Conservation (phyloP, 2,888 invertebrate species). For the Chymomyza fuscimana region DNA sequence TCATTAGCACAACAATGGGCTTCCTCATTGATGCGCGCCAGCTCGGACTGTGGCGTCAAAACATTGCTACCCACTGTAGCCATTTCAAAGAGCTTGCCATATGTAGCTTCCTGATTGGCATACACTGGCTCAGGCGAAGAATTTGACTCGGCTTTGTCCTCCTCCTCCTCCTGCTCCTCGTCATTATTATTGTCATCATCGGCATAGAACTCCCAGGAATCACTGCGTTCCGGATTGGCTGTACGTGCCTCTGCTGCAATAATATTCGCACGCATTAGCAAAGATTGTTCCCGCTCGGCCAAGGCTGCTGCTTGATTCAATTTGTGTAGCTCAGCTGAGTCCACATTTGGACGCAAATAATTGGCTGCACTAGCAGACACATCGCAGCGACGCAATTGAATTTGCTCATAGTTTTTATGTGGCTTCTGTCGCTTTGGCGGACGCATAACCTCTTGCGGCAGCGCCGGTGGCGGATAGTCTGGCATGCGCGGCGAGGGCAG, state of each 20-base stretch:
- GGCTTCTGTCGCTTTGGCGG: slow-evolving; percentile 73
- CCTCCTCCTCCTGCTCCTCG: background rate
- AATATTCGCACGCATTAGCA: slow-evolving; percentile 64
- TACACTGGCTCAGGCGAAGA: slow-evolving; percentile 78
- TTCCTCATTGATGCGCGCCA: slow-evolving; percentile 54
- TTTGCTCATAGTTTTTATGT: slow-evolving; percentile 74
- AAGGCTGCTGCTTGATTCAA: slow-evolving; percentile 61
- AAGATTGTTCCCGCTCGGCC: slow-evolving; percentile 68
- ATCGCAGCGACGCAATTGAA: slow-evolving; percentile 62
- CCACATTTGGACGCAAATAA: slow-evolving; percentile 58
- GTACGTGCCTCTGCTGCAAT: slow-evolving; percentile 63
- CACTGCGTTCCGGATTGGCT: slow-evolving; percentile 77
- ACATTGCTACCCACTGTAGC: slow-evolving; percentile 70
- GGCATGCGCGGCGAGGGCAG: slow-evolving; percentile 75
- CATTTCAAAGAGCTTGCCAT: slow-evolving; percentile 78
- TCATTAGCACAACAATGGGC: background rate
- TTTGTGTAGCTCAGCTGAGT: slow-evolving; percentile 72
- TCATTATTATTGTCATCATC: slow-evolving; percentile 55
- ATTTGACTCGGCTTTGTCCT: slow-evolving; percentile 27
- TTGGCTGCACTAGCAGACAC: slow-evolving; percentile 7
- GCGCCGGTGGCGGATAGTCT: slow-evolving; percentile 75
- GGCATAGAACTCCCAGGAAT: slow-evolving; percentile 78
- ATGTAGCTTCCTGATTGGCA: slow-evolving; percentile 78
- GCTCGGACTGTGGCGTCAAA: slow-evolving; percentile 64
- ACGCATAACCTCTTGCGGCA: slow-evolving; percentile 73